These are phyloP conservation scores for Corythornis cristatus DNA, from an alignment of 2,113 vertebrate genomes.

Conservation along the genomic window DNA sequence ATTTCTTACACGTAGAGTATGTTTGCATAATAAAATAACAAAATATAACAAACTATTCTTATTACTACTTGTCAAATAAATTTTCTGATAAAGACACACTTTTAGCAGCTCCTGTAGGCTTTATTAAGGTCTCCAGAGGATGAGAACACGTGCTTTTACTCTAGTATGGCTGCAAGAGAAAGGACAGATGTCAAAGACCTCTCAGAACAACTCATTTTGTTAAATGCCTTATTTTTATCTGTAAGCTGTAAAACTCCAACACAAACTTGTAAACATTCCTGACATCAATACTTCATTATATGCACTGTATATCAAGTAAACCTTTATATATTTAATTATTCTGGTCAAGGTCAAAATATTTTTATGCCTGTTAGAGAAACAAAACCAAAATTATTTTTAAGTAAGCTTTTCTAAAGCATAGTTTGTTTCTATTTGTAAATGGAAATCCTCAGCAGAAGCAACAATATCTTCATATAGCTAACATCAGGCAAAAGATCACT, in stretches of 20 bases:
- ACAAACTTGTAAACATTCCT: not conserved
- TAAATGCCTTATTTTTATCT: not conserved
- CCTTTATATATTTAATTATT: not conserved
- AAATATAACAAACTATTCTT: slow-evolving; percentile 8
- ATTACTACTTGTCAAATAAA: slow-evolving; percentile 23
- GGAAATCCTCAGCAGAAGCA: not conserved
- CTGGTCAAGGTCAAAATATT: not conserved
- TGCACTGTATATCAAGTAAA: not conserved
- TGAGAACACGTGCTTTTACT: not conserved
- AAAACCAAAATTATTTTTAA: not conserved
- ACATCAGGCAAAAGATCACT: not conserved
- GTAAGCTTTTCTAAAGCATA: not conserved
- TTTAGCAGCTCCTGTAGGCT: not conserved
- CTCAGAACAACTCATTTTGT: not conserved
- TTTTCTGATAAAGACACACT: not conserved
- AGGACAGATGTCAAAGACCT: not conserved
- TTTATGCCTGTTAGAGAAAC: not conserved
- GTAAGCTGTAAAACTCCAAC: not conserved
- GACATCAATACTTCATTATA: accelerated
- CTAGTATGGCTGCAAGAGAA: not conserved
- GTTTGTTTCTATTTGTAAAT: not conserved
- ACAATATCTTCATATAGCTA: not conserved
- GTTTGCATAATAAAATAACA: slow-evolving; percentile 2
- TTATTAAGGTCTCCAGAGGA: not conserved
- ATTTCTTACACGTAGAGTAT: not conserved